phyloP scores from a whole-genome alignment of 2,888 invertebrate species.

The Drosophila testacea region DNA sequence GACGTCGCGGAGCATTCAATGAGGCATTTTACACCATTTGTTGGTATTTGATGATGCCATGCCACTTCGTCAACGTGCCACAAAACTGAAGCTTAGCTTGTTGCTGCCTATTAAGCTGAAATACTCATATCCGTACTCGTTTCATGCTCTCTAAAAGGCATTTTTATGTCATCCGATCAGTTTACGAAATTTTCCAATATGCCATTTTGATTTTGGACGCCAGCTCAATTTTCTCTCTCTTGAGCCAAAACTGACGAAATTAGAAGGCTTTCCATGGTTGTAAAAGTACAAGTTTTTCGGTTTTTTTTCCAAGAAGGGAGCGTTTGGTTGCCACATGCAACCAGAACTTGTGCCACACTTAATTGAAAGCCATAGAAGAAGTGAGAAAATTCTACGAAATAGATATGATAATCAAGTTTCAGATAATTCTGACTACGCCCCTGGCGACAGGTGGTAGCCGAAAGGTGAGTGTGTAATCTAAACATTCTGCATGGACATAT shows the following conservation, averaged over 20 bases:
- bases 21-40: constrained; percentile 80
- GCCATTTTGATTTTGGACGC: constrained; percentile 57
- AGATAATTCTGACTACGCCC: neutral
- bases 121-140: constrained; percentile 4
- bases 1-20: constrained; percentile 67
- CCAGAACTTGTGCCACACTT: constrained; percentile 12
- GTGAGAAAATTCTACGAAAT: constrained; percentile 1
- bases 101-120: constrained; percentile 60
- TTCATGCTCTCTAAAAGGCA: constrained; percentile 21
- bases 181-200: constrained; percentile 74
- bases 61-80: constrained; percentile 47
- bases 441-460: constrained; percentile 9
- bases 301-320: too few species aligned
- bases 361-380: constrained; percentile 7
- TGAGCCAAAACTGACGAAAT: constrained; percentile 31
- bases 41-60: constrained; percentile 74
- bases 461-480: constrained; percentile 1
- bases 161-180: constrained; percentile 74
- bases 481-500: neutral
- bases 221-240: constrained; percentile 53
- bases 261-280: constrained; percentile 27
- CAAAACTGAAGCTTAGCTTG: constrained; percentile 40
- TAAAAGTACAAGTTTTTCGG: too few species aligned
- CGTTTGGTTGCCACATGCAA: constrained; percentile 4
- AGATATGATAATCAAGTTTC: constrained; percentile 1